Evolutionary conservation across 2,797 vertebrate species (phyloP).

Genomic region (Acanthurus tractus): DNA sequence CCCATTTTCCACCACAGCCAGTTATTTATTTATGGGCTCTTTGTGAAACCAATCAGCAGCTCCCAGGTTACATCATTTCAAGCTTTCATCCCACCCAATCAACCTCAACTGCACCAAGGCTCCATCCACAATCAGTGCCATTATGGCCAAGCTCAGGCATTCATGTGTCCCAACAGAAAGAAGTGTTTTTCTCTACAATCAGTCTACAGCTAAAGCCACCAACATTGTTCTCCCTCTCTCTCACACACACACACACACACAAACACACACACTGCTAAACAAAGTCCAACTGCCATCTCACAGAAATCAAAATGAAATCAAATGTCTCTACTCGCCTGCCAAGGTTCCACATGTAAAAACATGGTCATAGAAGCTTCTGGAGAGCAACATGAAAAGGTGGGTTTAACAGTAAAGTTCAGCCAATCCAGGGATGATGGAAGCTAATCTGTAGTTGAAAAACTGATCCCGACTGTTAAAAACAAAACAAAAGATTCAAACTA

Average conservation of each 20-base stretch:
- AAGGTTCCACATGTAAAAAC: neutral
- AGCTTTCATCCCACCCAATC: neutral
- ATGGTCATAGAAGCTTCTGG: neutral
- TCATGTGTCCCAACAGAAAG: neutral
- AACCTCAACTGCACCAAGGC: neutral
- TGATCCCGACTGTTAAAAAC: neutral
- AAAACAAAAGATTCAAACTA: neutral
- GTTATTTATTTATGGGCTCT: conserved; percentile 11
- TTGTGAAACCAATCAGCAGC: conserved; percentile 6
- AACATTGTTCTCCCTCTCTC: neutral
- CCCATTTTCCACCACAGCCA: neutral
- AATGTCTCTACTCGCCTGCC: conserved; percentile 9
- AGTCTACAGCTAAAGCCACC: neutral
- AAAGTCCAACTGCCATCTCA: conserved; percentile 6
- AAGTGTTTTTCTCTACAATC: neutral
- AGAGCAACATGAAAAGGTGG: conserved; percentile 2
- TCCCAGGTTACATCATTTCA: neutral
- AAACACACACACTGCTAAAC: neutral
- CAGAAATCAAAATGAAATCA: conserved; percentile 11
- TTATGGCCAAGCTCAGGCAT: neutral
- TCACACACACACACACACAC: too few relatives aligned
- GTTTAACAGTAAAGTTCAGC: conserved; percentile 14
- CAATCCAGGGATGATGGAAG: conserved; percentile 2
- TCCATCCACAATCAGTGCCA: neutral
- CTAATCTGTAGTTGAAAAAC: conserved; percentile 1